phyloP scores from a whole-genome alignment of 2,888 invertebrate genomes.

The Erpobdella octoculata region DNA sequence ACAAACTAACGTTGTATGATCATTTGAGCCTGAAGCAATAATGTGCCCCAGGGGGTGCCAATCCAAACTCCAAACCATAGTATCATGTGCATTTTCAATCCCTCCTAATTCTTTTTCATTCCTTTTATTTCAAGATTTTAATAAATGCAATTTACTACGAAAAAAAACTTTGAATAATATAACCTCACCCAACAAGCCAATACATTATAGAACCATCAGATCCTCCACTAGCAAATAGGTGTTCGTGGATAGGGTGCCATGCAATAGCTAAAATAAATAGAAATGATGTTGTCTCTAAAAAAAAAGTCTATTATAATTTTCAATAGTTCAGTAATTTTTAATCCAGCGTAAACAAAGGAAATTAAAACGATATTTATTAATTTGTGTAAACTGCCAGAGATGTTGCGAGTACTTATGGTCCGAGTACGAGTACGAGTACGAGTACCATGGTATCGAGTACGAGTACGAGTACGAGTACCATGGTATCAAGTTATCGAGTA shows the following conservation, averaged over 20 bases:
- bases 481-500: no score
- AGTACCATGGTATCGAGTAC: no score
- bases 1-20: conserved; percentile 67
- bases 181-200: conserved; percentile 85
- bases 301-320: no score
- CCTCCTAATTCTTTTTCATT: conserved; percentile 90
- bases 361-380: no score
- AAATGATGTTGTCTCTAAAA: no score
- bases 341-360: no score
- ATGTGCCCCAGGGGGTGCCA: conserved; percentile 99
- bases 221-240: conserved; percentile 91
- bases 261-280: conserved; percentile 58
- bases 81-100: conserved; percentile 97
- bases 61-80: conserved; percentile 95
- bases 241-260: conserved; percentile 98
- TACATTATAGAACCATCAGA: conserved; percentile 96
- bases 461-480: no score
- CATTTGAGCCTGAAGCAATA: conserved; percentile 96
- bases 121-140: conserved; percentile 38
- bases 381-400: no score
- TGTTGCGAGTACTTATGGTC: no score
- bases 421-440: no score
- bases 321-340: no score
- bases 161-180: not conserved
- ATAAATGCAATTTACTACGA: not conserved